Evolutionary conservation across 2,888 invertebrate genomes (phyloP).

Genomic region (Eugnorisma glareosa): DNA sequence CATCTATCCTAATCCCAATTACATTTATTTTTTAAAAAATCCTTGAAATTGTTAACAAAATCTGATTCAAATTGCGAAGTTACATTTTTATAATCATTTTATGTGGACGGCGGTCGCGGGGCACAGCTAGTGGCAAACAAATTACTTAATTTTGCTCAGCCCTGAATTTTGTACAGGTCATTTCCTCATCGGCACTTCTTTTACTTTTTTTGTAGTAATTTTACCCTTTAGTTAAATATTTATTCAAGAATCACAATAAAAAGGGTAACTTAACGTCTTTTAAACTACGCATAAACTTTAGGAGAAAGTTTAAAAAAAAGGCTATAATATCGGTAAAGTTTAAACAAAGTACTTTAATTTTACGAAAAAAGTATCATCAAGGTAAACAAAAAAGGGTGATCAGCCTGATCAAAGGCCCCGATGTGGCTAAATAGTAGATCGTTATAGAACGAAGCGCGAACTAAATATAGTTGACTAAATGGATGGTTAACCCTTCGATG

Average conservation of each 20-base stretch:
- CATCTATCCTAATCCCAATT: too few species aligned
- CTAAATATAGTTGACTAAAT: constrained; percentile 84
- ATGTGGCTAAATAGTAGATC: constrained; percentile 78
- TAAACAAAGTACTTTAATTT: constrained; percentile 59
- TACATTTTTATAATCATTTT: too few species aligned
- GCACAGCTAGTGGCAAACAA: neutral
- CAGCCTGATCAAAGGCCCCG: constrained; percentile 71
- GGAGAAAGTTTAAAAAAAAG: constrained; percentile 54
- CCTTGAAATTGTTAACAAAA: too few species aligned
- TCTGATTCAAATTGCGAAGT: too few species aligned
- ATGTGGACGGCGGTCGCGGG: too few species aligned
- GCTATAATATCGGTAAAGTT: constrained; percentile 62
- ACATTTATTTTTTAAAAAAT: too few species aligned
- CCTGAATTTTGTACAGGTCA: neutral
- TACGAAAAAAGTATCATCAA: constrained; percentile 63
- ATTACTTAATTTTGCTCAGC: neutral
- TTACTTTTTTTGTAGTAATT: constrained; percentile 29
- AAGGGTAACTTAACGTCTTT: constrained; percentile 63
- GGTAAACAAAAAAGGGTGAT: constrained; percentile 58
- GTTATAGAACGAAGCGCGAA: constrained; percentile 88
- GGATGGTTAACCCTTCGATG: constrained; percentile 78
- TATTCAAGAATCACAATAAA: constrained; percentile 47
- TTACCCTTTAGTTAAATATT: constrained; percentile 43
- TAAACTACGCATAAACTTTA: constrained; percentile 52
- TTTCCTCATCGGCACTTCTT: neutral